phyloP scores from a whole-genome alignment of 2,797 vertebrate genomes.

The Takifugu rubripes region DNA sequence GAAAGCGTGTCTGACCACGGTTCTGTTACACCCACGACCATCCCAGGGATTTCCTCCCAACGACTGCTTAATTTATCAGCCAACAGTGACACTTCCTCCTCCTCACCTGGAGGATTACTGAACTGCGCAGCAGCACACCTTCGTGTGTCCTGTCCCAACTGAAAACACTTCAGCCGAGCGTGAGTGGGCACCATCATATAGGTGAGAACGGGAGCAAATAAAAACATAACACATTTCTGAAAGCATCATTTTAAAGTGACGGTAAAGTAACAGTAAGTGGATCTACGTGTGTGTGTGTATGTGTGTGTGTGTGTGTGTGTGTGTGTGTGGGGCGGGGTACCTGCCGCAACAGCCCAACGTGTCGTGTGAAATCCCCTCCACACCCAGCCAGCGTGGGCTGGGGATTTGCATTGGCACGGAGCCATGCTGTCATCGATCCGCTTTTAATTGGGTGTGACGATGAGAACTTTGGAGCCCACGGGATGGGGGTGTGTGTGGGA shows the following conservation, averaged over 20 bases:
- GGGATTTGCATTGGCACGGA: slow-evolving; percentile 72
- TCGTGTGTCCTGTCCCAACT: slow-evolving; percentile 25
- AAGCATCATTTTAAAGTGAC: neutral
- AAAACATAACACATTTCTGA: neutral
- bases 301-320: slow-evolving; percentile 9
- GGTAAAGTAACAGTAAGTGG: neutral
- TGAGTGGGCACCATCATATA: neutral
- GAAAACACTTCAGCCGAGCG: slow-evolving; percentile 19
- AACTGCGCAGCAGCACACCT: slow-evolving; percentile 25
- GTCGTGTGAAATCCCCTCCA: slow-evolving; percentile 69
- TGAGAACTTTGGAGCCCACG: slow-evolving; percentile 51
- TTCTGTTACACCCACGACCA: slow-evolving; percentile 46
- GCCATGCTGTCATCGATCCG: slow-evolving; percentile 63
- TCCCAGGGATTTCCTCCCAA: slow-evolving; percentile 67
- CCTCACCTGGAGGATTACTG: slow-evolving; percentile 48
- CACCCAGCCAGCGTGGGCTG: slow-evolving; percentile 49
- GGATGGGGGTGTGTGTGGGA: neutral
- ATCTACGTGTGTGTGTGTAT: slow-evolving; percentile 1
- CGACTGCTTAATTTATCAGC: slow-evolving; percentile 45
- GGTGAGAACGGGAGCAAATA: too few species aligned
- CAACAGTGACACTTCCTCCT: slow-evolving; percentile 44
- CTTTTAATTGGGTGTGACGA: slow-evolving; percentile 74
- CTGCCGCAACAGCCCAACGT: slow-evolving; percentile 25
- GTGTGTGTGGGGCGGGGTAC: slow-evolving; percentile 10
- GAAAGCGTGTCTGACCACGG: slow-evolving; percentile 47